phyloP scores from a whole-genome alignment of 2,797 vertebrate species.

The Antrozous pallidus region DNA sequence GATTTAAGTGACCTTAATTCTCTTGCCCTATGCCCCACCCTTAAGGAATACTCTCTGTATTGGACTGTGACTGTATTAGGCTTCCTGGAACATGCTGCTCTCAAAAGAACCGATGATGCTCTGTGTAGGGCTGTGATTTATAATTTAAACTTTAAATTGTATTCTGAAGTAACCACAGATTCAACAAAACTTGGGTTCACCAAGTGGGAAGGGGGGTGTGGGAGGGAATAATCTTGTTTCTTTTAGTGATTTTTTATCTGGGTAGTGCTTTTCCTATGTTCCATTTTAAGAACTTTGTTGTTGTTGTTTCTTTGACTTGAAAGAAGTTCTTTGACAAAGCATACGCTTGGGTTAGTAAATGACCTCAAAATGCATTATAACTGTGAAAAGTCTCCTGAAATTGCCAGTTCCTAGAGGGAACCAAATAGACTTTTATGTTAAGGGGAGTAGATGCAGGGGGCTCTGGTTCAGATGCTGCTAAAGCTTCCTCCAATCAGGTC shows the following conservation, averaged over 20 bases:
- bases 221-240: constrained; percentile 27
- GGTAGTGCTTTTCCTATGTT: constrained; percentile 56
- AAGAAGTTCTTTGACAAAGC: constrained; percentile 67
- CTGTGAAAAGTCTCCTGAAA: constrained; percentile 64
- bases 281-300: constrained; percentile 63
- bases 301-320: constrained; percentile 65
- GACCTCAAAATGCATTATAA: constrained; percentile 63
- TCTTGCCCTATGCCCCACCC: constrained; percentile 84
- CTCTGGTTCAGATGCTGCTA: constrained; percentile 56
- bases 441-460: constrained; percentile 51
- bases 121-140: constrained; percentile 88
- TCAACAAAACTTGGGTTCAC: constrained; percentile 71
- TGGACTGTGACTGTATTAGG: constrained; percentile 82
- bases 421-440: constrained; percentile 61
- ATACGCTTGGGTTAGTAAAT: constrained; percentile 50
- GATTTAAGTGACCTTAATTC: constrained; percentile 97
- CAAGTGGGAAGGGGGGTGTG: constrained; percentile 55
- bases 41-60: constrained; percentile 82
- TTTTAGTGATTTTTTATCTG: constrained; percentile 55
- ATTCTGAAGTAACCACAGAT: constrained; percentile 76
- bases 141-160: constrained; percentile 82
- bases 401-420: constrained; percentile 66
- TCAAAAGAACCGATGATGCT: constrained; percentile 79
- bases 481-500: constrained; percentile 49
- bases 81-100: constrained; percentile 84